Conservation (phyloP, 1,140 invertebrate genomes). For the Onthophagus taurus region DNA sequence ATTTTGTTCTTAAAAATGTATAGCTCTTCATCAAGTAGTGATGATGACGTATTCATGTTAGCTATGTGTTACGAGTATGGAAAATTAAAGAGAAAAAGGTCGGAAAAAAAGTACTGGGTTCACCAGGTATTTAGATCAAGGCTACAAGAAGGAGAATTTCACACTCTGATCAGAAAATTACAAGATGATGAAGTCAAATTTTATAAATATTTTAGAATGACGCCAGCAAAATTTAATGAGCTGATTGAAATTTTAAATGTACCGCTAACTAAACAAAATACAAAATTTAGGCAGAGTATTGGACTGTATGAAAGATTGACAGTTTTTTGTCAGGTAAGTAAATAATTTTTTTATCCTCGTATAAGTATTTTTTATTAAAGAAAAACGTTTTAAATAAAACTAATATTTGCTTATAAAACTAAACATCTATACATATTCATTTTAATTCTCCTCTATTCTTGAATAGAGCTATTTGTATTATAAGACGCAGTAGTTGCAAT, state of each 20-base stretch:
- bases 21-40: background rate
- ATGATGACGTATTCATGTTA: background rate
- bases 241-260: background rate
- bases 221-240: slow-evolving; percentile 10
- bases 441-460: too few species aligned
- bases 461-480: too few species aligned
- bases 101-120: slow-evolving; percentile 7
- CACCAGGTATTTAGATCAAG: slow-evolving; percentile 9
- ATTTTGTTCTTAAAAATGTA: background rate
- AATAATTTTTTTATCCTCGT: too few species aligned
- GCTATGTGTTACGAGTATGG: background rate
- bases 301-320: too few species aligned
- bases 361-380: too few species aligned
- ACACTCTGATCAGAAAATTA: slow-evolving; percentile 8
- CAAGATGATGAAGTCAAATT: slow-evolving; percentile 13
- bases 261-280: slow-evolving; percentile 2
- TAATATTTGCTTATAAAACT: too few species aligned
- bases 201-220: slow-evolving; percentile 15
- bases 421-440: too few species aligned
- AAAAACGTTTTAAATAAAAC: too few species aligned
- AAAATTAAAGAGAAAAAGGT: background rate
- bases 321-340: too few species aligned
- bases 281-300: background rate
- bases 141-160: slow-evolving; percentile 12
- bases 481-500: too few species aligned